Percentiles rank a stretch among this genome's conserved stretches.
phyloP scores from a whole-genome alignment of 2,113 vertebrate species.

The Dromaius novaehollandiae region DNA sequence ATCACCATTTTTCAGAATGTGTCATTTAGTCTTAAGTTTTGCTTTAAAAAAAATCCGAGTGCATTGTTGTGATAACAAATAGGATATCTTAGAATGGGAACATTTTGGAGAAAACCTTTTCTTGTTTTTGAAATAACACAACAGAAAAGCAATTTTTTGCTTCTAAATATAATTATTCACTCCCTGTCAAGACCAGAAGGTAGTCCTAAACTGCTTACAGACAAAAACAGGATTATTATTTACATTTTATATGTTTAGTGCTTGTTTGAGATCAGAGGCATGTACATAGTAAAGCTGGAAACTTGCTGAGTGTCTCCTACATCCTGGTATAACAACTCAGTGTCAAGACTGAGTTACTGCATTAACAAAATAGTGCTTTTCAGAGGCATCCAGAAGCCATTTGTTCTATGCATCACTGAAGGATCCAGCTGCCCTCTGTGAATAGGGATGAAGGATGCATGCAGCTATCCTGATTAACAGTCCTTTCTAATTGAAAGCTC shows the following conservation, averaged over 20 bases:
- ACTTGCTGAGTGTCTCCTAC: rapidly evolving
- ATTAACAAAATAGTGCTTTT: rapidly evolving
- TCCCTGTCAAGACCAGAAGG: not conserved
- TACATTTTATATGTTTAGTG: not conserved
- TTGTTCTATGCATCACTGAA: not conserved
- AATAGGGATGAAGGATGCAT: not conserved
- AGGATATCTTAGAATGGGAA: not conserved
- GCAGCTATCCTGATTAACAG: not conserved
- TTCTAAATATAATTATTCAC: not conserved
- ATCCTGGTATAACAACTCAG: rapidly evolving
- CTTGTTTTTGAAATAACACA: not conserved
- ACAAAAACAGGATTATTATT: not conserved
- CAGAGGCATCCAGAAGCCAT: not conserved
- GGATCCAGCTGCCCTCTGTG: not conserved
- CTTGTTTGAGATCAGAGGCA: not conserved
- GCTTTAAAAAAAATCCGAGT: not conserved
- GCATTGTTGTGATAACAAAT: rapidly evolving
- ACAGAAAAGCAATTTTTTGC: not conserved
- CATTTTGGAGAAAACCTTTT: not conserved
- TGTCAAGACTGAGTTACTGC: rapidly evolving
- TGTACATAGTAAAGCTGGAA: not conserved
- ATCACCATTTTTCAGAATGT: not conserved
- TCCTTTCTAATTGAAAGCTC: not conserved
- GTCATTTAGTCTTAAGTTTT: not conserved
- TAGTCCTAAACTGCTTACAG: not conserved